Conservation (phyloP, 2,888 invertebrate species). For the Allolobophora icterica region DNA sequence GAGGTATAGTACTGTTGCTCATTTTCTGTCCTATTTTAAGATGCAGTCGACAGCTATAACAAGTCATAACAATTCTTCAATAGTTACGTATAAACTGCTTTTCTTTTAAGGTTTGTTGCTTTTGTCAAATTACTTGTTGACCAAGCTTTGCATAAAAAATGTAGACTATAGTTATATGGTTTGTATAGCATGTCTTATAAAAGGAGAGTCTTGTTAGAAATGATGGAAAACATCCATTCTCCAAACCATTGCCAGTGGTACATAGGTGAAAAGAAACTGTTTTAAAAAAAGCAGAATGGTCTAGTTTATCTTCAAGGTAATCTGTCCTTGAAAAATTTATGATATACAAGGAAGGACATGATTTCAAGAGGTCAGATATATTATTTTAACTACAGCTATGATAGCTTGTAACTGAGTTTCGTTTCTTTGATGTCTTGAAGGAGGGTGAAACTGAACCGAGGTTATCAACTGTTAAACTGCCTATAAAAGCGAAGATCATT, state of each 20-base stretch:
- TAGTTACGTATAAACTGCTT: background rate
- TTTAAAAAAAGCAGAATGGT: background rate
- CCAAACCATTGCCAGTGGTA: background rate
- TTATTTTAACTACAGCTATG: too few relatives aligned
- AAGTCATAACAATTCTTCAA: background rate
- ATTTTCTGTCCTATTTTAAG: too few relatives aligned
- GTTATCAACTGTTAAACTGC: slow-evolving; percentile 69
- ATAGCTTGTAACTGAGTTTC: background rate
- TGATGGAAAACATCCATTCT: background rate
- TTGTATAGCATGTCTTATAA: background rate
- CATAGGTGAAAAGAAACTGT: background rate
- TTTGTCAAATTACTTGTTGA: background rate
- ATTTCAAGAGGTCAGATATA: background rate
- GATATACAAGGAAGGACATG: background rate
- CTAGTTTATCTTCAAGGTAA: too few relatives aligned
- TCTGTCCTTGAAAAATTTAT: background rate
- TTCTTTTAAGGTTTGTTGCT: background rate
- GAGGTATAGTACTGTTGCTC: background rate
- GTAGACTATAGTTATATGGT: background rate
- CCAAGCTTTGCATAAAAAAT: background rate
- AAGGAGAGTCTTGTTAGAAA: background rate
- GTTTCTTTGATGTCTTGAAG: slow-evolving; percentile 33
- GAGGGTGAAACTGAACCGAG: slow-evolving; percentile 58
- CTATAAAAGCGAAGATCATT: slow-evolving; percentile 82
- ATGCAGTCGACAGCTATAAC: background rate